A percentile compares a stretch with the other conserved stretches of the same genome.
Conservation (phyloP, 2,113 vertebrate species). For the Corythoichthys intestinalis region DNA sequence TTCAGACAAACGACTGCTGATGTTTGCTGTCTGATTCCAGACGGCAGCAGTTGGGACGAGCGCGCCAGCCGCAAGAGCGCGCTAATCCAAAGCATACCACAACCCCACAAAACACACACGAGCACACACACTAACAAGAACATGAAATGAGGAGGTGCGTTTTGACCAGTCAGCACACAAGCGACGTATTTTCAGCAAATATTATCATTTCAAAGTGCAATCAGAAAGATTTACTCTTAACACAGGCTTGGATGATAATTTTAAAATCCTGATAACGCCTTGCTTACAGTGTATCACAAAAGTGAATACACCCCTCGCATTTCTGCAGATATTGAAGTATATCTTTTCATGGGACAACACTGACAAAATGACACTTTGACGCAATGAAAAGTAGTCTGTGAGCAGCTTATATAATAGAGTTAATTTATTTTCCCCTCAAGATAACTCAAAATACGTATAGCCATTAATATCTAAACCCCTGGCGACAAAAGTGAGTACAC, state of each 20-base stretch:
- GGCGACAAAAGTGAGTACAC: no score
- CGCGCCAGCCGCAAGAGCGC: constrained; percentile 66
- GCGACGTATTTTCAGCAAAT: not conserved
- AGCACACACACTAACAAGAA: not conserved
- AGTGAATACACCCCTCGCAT: no score
- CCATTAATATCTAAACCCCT: no score
- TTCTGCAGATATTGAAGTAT: no score
- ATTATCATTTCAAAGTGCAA: not conserved
- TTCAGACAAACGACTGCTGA: constrained; percentile 39
- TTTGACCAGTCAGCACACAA: not conserved
- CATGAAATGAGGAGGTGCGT: not conserved
- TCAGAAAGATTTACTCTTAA: not conserved
- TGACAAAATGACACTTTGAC: no score
- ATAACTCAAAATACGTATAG: no score
- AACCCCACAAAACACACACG: not conserved
- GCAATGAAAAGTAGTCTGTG: no score
- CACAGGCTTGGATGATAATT: not conserved
- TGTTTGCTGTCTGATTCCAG: constrained; percentile 70
- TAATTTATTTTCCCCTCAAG: no score
- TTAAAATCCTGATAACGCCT: not conserved
- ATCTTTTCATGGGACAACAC: no score
- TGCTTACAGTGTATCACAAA: not conserved
- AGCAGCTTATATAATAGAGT: no score
- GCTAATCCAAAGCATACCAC: constrained; percentile 75
- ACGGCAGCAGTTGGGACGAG: constrained; percentile 60